Percentiles rank a stretch among this genome's conserved stretches.
phyloP scores from a whole-genome alignment of 35 echinoderm and acorn worm species.

The Stichopus chloronotus region DNA sequence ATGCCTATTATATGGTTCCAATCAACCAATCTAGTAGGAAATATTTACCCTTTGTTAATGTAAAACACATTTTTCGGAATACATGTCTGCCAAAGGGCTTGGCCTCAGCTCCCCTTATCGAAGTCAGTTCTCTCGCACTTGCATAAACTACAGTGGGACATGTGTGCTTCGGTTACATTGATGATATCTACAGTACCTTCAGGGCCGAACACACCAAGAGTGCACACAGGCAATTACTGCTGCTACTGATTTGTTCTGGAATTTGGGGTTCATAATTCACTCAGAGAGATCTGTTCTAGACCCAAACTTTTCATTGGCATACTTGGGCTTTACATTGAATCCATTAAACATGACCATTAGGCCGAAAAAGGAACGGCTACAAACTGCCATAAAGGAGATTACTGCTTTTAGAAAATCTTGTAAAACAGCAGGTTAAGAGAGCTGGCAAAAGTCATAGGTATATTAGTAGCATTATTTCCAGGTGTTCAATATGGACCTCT shows the following conservation, averaged over 20 bases:
- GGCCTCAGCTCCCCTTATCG: conserved; percentile 27
- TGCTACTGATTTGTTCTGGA: conserved; percentile 2
- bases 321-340: conserved; percentile 40
- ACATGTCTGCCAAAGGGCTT: conserved; percentile 54
- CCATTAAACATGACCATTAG: conserved; percentile 23
- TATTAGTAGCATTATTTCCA: too few species aligned
- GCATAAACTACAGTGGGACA: conserved; percentile 10
- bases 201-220: conserved; percentile 3
- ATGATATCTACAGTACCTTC: conserved; percentile 49
- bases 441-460: conserved; percentile 8
- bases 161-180: conserved; percentile 2
- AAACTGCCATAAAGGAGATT: not conserved
- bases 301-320: not conserved
- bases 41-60: not conserved
- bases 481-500: conserved; percentile 33
- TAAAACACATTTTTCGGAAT: conserved; percentile 15
- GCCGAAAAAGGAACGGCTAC: conserved; percentile 15
- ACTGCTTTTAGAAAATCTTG: not conserved
- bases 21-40: not conserved
- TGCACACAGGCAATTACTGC: not conserved
- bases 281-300: conserved; percentile 31
- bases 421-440: not conserved
- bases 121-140: conserved; percentile 61
- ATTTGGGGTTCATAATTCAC: conserved; percentile 47
- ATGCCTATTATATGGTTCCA: conserved; percentile 49